Base-by-base conservation (phyloP, 64 coral and sea anemone genomes). In the Trachythela sp. region DNA sequence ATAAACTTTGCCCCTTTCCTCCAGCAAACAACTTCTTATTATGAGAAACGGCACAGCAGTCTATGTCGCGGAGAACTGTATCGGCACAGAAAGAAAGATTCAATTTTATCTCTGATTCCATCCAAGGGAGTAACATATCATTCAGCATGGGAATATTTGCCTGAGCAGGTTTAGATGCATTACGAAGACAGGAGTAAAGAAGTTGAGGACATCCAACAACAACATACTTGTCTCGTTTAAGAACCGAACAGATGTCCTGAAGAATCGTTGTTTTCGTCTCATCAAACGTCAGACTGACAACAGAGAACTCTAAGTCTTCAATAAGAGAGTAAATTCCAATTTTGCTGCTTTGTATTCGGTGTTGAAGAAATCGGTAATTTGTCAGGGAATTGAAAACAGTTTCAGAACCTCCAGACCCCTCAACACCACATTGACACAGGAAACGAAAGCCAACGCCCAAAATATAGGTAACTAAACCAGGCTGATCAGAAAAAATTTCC, bases 251-350 rank as follows among this genome's bases (percentile, higher is more conserved):
- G 29, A 83, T 31, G 6, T 35, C 75, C 11, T n/a, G 26, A 29
- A 45, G 49, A 88, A 51, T 84, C 43, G 41, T 18, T 30, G 87
- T 49, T 49, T 84, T 48, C 24, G 2, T 11, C 10, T 84, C 8
- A 84, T 27, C 43, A 40, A 77, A 2, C 0, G 13, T 13, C 2
- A 50, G 40, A 29, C 67, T 50, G 24, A 2, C 13, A 40, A 36
- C 22, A 80, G 84, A 48, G 13, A 88, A 24, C 70, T 87, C 52
- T 6, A 87, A 83, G 83, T 92, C 90, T 10, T 51, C 48, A 84
- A 87, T 48, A 24, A 92, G 22, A 84, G 70, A 88, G n/a, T 92
- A 92, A 32, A 92, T 58, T 40, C 37, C 86, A 40, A 86, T 92
- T 8, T 64, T 8, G 9, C 5, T 88, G 13, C 22, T 87, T 33